Evolutionary conservation across 2,888 invertebrate genomes (phyloP).

Genomic region (Cephus pygmeus): DNA sequence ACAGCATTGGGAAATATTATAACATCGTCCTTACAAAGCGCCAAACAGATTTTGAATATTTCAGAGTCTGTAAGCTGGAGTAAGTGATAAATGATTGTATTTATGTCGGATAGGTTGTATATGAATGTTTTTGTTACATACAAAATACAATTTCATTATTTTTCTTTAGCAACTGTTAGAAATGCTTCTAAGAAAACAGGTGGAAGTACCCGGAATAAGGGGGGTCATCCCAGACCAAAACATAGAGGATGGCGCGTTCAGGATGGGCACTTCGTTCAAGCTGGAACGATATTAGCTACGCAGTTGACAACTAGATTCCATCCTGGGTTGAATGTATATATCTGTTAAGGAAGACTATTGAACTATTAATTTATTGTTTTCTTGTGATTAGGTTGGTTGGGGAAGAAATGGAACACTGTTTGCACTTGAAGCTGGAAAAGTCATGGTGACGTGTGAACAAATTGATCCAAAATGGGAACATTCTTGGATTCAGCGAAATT

Average conservation of each 20-base stretch:
- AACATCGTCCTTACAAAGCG: neutral
- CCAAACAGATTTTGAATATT: neutral
- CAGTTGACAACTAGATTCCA: constrained; percentile 80
- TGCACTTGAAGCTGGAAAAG: constrained; percentile 83
- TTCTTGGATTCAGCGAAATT: constrained; percentile 76
- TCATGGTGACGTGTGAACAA: constrained; percentile 85
- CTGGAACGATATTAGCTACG: constrained; percentile 76
- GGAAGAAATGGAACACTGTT: constrained; percentile 83
- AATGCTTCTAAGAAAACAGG: constrained; percentile 79
- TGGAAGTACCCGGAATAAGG: constrained; percentile 77
- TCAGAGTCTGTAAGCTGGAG: neutral
- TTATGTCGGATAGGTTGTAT: no score
- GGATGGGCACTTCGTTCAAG: constrained; percentile 75
- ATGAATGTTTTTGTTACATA: neutral
- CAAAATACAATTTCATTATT: neutral
- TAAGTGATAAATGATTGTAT: neutral
- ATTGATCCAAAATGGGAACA: constrained; percentile 83
- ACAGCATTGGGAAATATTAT: neutral
- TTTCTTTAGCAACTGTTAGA: constrained; percentile 66
- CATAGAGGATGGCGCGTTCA: constrained; percentile 83
- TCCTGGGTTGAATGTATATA: constrained; percentile 81
- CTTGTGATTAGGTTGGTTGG: constrained; percentile 78
- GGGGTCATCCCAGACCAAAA: constrained; percentile 74
- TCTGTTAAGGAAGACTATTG: neutral
- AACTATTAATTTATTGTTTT: constrained; percentile 28